phyloP scores from a whole-genome alignment of 2,888 invertebrate species.

The Leucania comma region DNA sequence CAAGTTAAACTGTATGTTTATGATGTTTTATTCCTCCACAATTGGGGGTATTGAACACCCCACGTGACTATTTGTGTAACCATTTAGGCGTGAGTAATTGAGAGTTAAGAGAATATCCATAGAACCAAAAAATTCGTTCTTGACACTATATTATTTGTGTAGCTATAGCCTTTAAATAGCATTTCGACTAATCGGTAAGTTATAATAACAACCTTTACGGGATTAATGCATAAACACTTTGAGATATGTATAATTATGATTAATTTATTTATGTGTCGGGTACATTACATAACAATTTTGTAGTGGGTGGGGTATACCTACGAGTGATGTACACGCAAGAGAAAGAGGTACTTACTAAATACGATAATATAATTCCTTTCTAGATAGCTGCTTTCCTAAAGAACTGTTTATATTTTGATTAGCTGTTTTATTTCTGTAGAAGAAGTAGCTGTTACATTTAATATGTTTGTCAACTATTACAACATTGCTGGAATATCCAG shows the following conservation, averaged over 20 bases:
- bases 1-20: too few relatives aligned
- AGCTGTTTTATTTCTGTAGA: slow-evolving; percentile 39
- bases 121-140: slow-evolving; percentile 1
- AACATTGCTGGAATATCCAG: slow-evolving; percentile 27
- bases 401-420: slow-evolving; percentile 32
- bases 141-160: slow-evolving; percentile 3
- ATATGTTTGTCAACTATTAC: slow-evolving; percentile 10
- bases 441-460: slow-evolving; percentile 21
- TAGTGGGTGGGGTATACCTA: slow-evolving; percentile 8
- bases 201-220: slow-evolving; percentile 25
- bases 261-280: slow-evolving; percentile 32
- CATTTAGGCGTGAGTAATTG: too few relatives aligned
- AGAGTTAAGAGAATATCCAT: slow-evolving; percentile 2
- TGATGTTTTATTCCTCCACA: too few relatives aligned
- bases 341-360: slow-evolving; percentile 30
- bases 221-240: slow-evolving; percentile 23
- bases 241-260: slow-evolving; percentile 31
- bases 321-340: slow-evolving; percentile 18
- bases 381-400: slow-evolving; percentile 35
- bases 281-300: slow-evolving; percentile 40
- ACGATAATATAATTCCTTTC: slow-evolving; percentile 3
- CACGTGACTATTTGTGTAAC: too few relatives aligned
- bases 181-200: slow-evolving; percentile 35
- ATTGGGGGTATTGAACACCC: too few relatives aligned
- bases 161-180: slow-evolving; percentile 9